Base-by-base conservation (phyloP, 2,797 vertebrate genomes). In the Girardinus metallicus region DNA sequence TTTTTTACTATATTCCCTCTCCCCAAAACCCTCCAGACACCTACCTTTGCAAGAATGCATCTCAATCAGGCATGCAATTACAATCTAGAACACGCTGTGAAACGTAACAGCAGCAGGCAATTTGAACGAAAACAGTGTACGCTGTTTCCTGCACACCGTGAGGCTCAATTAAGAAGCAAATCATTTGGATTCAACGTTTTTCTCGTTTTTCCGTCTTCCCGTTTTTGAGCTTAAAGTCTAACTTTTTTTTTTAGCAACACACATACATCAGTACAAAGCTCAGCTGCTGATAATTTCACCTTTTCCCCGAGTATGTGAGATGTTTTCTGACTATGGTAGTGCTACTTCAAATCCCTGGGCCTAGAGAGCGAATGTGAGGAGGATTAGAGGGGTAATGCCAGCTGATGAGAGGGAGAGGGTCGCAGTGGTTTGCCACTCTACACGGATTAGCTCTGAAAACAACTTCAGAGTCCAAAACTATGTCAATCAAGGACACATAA, bases 301-400 rank as follows among this genome's bases (percentile, higher is more conserved):
- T 88, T 85, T 83, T 83, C 82, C 71, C 44, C n/a, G 64, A 85
- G 89, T 87, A 88, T 89, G 55, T 57, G 78, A 83, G 83, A 86
- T 85, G 86, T 80, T 90, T 86, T 82, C 87, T 89, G 87, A 85
- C 85, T 90, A 86, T 93, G 85, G 88, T 85, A 75, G 81, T 75
- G 91, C 89, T 92, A 90, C 90, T 92, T 94, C 87, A 96, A 96
- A 95, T 95, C 94, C 92, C 84, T 53, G 81, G 89, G 94, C 94
- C 93, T 91, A 92, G 91, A 92, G 92, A 95, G 93, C 91, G 93
- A 96, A 95, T 94, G 91, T 95, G 92, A 93, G 91, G 90, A 81
- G 95, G 94, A 97, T 97, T 97, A 97, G 91, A 95, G 87, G 92
- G 91, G 93, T 97, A 97, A 97, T 96, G 94, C 95, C 82, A 84